Evolutionary conservation across 2,113 vertebrate genomes (phyloP).

Genomic region (Neogobius melanostomus): DNA sequence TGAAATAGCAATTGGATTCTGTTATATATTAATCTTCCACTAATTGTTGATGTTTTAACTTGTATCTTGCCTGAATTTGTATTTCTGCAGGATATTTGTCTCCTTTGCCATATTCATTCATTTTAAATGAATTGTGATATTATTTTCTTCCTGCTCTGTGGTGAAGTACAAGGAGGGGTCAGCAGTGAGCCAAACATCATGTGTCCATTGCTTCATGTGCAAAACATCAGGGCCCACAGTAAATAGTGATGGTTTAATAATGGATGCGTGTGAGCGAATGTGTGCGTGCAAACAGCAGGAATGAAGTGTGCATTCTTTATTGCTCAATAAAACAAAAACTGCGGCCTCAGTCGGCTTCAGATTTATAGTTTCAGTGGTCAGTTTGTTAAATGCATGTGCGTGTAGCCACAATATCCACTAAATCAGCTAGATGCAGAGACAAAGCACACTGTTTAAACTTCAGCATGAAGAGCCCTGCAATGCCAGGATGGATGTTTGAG

Average conservation of each 20-base stretch:
- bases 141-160: no score
- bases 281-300: constrained; percentile 32
- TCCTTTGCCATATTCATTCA: no score
- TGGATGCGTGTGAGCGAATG: constrained; percentile 25
- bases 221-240: constrained; percentile 21
- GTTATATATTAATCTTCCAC: no score
- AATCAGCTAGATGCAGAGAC: constrained; percentile 60
- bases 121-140: no score
- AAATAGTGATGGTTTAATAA: constrained; percentile 55
- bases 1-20: no score
- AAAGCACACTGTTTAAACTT: constrained; percentile 55
- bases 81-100: no score
- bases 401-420: constrained; percentile 46
- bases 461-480: constrained; percentile 23
- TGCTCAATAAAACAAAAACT: constrained; percentile 53
- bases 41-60: no score
- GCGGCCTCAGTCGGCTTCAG: constrained; percentile 31
- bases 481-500: constrained; percentile 46
- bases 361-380: constrained; percentile 51
- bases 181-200: constrained; percentile 9
- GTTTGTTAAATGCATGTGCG: constrained; percentile 30
- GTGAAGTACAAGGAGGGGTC: constrained; percentile 14
- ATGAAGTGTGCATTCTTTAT: constrained; percentile 41
- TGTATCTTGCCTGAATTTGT: no score
- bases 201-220: constrained; percentile 7